Evolutionary conservation across 2,797 vertebrate genomes (phyloP), one percentile per base, ranked within the genome.

Genomic region (Poecilia wingei): DNA sequence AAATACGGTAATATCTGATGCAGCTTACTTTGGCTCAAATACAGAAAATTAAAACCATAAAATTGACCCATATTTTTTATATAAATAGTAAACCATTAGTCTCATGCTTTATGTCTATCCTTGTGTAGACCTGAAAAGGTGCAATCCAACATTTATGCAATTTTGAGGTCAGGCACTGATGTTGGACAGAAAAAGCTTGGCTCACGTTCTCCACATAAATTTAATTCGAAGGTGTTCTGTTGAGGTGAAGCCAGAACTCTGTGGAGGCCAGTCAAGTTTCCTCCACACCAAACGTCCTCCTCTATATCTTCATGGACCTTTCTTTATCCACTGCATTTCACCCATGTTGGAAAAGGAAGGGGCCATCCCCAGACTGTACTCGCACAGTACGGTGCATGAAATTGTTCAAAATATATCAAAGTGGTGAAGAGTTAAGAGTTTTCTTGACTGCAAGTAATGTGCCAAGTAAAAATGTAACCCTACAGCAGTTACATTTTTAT

Each of bases 11-110:
- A 10, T 4, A 41, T 41, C 20, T 39, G 10, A 22, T 25, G 36
- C 20, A 13, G 22, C 10, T 41, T 10, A 25, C 36, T n/a, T 43
- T 41, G 2, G 4, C 20, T n/a, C 41, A 70, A 45, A 45, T 70
- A n/a, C 7, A 45, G 41, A n/a, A 45, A 70, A 8, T 70, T 25
- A 45, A 70, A 70, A 10, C 76, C 49, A 2, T 31, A 33, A 46
- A 9, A 70, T 76, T 31, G 2, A 70, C 69, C 36, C n/a, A 74
- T 12, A 72, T 84, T 16, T 64, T 41, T n/a, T 49, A 41, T 64
- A 45, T 22, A 68, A 75, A 5, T 16, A 49, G 10, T 69, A 45
- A 20, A 77, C 53, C 47, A 66, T 49, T n/a, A 74, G 74, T 16
- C 72, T 20, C 36, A 45, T 14, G 6, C 41, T 16, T 68, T 80